A percentile compares a stretch with the other conserved stretches of the same genome.
phyloP scores from a whole-genome alignment of 2,888 invertebrate genomes.

The Argyresthia albistria region DNA sequence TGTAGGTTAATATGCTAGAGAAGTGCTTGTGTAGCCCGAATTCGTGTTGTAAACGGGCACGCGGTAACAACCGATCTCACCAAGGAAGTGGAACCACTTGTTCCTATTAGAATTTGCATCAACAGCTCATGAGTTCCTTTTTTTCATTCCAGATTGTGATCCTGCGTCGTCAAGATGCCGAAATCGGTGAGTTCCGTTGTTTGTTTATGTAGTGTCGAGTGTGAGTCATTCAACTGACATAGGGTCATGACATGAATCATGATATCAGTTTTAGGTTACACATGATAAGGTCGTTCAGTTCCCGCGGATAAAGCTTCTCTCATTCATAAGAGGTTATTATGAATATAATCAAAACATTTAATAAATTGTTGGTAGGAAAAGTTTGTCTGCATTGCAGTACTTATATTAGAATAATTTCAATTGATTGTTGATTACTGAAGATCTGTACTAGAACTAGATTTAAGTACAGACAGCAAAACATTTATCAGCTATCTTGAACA shows the following conservation, averaged over 20 bases:
- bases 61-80: conserved; percentile 23
- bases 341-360: too few species aligned
- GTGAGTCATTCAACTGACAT: background rate
- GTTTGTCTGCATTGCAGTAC: too few species aligned
- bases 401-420: too few species aligned
- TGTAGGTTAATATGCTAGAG: background rate
- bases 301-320: too few species aligned
- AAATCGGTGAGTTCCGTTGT: conserved; percentile 71
- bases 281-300: background rate
- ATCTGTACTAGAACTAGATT: too few species aligned
- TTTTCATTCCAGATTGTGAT: conserved; percentile 62
- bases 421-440: too few species aligned
- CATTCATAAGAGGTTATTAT: too few species aligned
- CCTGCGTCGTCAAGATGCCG: conserved; percentile 72
- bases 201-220: background rate
- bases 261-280: conserved; percentile 3
- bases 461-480: too few species aligned
- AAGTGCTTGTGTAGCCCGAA: background rate
- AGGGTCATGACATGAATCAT: too few species aligned
- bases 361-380: too few species aligned
- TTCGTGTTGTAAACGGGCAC: background rate
- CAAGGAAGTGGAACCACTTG: conserved; percentile 14
- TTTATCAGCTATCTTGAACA: too few species aligned
- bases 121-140: conserved; percentile 22
- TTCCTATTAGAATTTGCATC: conserved; percentile 25